Percentiles rank a stretch among this genome's conserved stretches.
These are phyloP conservation scores for Standfussiana lucernea DNA, from an alignment of 2,888 invertebrate species.

Conservation along the genomic window DNA sequence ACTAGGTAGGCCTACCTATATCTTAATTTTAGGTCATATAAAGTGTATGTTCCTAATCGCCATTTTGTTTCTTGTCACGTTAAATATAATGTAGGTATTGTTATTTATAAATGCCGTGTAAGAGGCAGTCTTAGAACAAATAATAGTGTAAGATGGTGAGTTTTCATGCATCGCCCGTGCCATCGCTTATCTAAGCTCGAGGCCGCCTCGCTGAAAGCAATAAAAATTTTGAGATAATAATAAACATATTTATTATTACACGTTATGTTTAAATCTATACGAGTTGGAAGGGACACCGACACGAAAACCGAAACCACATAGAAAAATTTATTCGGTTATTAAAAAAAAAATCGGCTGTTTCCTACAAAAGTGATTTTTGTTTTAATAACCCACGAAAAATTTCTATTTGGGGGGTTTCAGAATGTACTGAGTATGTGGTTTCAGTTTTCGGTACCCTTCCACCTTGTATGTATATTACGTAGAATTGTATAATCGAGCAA, in stretches of 20 bases:
- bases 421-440: too few species aligned
- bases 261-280: conserved; percentile 20
- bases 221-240: conserved; percentile 32
- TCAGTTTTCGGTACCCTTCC: too few species aligned
- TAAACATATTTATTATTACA: conserved; percentile 1
- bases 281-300: too few species aligned
- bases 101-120: conserved; percentile 8
- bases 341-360: too few species aligned
- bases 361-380: too few species aligned
- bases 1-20: not conserved
- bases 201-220: conserved; percentile 48
- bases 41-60: conserved; percentile 59
- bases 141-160: conserved; percentile 3
- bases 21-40: conserved; percentile 23
- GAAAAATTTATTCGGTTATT: too few species aligned
- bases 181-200: conserved; percentile 31
- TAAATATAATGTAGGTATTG: conserved; percentile 20
- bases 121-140: conserved; percentile 18
- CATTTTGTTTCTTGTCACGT: conserved; percentile 63
- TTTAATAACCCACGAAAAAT: too few species aligned
- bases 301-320: too few species aligned
- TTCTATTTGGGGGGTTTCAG: too few species aligned
- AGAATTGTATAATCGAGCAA: not conserved
- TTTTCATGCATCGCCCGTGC: conserved; percentile 29
- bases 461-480: conserved; percentile 6